phyloP scores from a whole-genome alignment of 2,888 invertebrate species.

The Cerceris ruficornis region DNA sequence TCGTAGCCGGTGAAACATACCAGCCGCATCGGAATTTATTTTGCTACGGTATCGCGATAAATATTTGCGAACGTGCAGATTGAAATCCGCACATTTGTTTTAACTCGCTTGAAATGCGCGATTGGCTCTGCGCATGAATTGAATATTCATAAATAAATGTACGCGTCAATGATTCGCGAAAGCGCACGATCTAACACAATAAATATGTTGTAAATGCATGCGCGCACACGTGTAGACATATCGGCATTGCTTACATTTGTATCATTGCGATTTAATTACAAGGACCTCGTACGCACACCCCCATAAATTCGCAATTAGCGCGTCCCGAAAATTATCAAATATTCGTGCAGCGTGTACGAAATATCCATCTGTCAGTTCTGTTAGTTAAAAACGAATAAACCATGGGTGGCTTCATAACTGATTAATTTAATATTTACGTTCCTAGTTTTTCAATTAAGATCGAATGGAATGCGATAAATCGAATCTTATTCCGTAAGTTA shows the following conservation, averaged over 20 bases:
- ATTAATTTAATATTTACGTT: neutral
- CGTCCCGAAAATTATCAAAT: slow-evolving; percentile 3
- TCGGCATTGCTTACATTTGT: neutral
- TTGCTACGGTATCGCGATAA: slow-evolving; percentile 30
- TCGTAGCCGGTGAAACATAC: slow-evolving; percentile 7
- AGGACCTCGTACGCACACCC: neutral
- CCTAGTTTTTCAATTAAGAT: neutral
- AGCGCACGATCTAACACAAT: neutral
- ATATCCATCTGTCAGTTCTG: neutral
- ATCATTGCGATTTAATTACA: slow-evolving; percentile 40
- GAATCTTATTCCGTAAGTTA: too few relatives aligned
- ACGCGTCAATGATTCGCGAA: slow-evolving; percentile 22
- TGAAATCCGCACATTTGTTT: slow-evolving; percentile 25
- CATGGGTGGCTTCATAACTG: neutral
- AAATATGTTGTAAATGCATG: neutral
- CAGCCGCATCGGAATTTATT: slow-evolving; percentile 29
- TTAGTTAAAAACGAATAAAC: neutral
- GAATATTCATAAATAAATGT: slow-evolving; percentile 48
- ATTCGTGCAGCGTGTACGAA: neutral
- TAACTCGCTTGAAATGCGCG: neutral
- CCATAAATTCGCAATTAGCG: slow-evolving; percentile 3
- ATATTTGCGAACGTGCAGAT: slow-evolving; percentile 31
- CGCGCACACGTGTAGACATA: neutral
- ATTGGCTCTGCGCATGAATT: slow-evolving; percentile 9
- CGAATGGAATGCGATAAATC: neutral